A percentile compares a stretch with the other conserved stretches of the same genome.
Evolutionary conservation across 1,140 invertebrate species (phyloP).

Genomic region (Pseudomyrmex pallidus): DNA sequence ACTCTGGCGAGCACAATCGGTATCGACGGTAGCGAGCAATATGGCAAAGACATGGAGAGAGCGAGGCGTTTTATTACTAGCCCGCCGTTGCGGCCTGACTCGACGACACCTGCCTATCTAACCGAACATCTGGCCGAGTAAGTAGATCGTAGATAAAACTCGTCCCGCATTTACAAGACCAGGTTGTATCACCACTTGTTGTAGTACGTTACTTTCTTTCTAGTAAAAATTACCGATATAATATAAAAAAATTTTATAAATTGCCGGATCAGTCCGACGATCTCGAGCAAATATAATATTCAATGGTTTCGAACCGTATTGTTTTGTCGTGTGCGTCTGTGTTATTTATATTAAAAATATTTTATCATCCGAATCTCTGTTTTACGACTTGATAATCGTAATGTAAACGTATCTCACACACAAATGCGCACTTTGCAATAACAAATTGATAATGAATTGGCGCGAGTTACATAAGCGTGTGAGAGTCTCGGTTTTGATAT

Average conservation of each 20-base stretch:
- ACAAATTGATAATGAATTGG: slow-evolving; percentile 62
- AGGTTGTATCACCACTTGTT: not conserved
- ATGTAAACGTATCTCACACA: not conserved
- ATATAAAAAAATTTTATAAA: too few relatives aligned
- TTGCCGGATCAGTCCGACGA: too few relatives aligned
- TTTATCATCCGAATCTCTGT: not conserved
- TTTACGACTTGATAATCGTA: not conserved
- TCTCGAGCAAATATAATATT: too few relatives aligned
- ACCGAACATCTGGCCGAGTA: slow-evolving; percentile 94
- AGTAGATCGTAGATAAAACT: slow-evolving; percentile 83
- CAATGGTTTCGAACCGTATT: too few relatives aligned
- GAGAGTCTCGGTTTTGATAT: slow-evolving; percentile 58
- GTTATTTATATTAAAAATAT: not conserved
- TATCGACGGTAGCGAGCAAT: slow-evolving; percentile 86
- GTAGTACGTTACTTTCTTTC: not conserved
- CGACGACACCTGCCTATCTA: slow-evolving; percentile 92
- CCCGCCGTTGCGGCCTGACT: slow-evolving; percentile 93
- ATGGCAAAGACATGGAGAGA: slow-evolving; percentile 80
- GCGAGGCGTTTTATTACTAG: slow-evolving; percentile 87
- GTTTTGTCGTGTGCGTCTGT: too few relatives aligned
- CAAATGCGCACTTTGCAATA: slow-evolving; percentile 20
- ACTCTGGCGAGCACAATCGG: slow-evolving; percentile 91
- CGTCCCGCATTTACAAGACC: not conserved
- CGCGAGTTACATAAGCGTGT: slow-evolving; percentile 55
- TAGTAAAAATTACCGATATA: not conserved